phyloP scores from a whole-genome alignment of 2,797 vertebrate genomes.

The Atherinosoma microstoma region DNA sequence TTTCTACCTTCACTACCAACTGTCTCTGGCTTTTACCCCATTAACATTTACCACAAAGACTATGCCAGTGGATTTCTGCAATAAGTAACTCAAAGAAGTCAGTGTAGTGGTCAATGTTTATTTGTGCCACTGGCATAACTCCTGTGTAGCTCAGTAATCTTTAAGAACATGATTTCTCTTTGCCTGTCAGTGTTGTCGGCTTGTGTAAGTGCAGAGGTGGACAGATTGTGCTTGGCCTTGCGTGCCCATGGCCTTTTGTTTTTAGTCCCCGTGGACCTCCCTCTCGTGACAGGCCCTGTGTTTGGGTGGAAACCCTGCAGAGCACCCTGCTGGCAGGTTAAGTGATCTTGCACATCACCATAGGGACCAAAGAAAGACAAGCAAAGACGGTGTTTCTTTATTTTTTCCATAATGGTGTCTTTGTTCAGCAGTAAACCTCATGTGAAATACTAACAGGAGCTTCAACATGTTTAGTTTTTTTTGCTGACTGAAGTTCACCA shows the following conservation, averaged over 20 bases:
- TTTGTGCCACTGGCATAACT: conserved; percentile 30
- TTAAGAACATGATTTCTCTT: conserved; percentile 41
- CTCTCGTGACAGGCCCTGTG: conserved; percentile 80
- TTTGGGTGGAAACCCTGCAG: conserved; percentile 72
- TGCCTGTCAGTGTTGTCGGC: conserved; percentile 62
- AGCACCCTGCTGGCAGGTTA: conserved; percentile 79
- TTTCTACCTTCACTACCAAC: conserved; percentile 13
- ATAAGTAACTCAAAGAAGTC: neutral
- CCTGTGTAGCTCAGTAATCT: conserved; percentile 58
- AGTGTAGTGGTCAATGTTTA: conserved; percentile 46
- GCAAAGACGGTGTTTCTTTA: conserved; percentile 43
- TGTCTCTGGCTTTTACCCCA: conserved; percentile 4
- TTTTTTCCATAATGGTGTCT: conserved; percentile 36
- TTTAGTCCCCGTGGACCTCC: conserved; percentile 69
- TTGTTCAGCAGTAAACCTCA: conserved; percentile 11
- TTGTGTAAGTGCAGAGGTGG: conserved; percentile 72
- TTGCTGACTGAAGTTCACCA: conserved; percentile 1
- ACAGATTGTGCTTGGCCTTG: conserved; percentile 77
- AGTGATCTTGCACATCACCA: conserved; percentile 78
- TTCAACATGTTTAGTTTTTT: neutral
- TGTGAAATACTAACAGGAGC: neutral
- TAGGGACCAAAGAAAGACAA: conserved; percentile 59
- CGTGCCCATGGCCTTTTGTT: conserved; percentile 77
- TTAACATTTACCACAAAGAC: conserved; percentile 8
- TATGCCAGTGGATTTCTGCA: neutral